Evolutionary conservation across 1,140 invertebrate species (phyloP), one percentile per base, ranked within the genome.

Genomic region (Lasioglossum baleicum): DNA sequence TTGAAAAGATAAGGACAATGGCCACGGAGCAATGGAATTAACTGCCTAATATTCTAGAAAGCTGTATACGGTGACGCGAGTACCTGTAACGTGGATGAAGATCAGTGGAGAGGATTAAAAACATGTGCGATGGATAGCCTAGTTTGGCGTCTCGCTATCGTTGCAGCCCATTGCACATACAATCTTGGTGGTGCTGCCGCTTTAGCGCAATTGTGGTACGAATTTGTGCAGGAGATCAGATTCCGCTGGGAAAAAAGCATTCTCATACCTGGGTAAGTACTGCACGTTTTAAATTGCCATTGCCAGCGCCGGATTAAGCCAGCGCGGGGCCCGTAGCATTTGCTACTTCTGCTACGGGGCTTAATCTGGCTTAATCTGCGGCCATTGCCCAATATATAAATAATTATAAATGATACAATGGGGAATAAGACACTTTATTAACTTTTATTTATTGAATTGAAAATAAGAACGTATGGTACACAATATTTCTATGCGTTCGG

Each of bases 181-280:
- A 96, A 96, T 83, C 94, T 96, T 61, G 97, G 97, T n/a, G 96
- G 97, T 1, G 86, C 96, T 0, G 92, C 94, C 58, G 96, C 97
- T 75, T 94, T 98, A 44, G 97, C 97, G 1, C 97, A 99, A 88
- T 88, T 99, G 0, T 99, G 98, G 98, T 96, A 97, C 87, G 98
- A 99, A 89, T 96, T 99, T 89, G 95, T 96, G 0, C 95, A 98
- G 82, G 98, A 99, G 91, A 95, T 99, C 83, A 94, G 98, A 74
- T 97, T 97, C 88, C 93, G 98, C 44, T 98, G 97, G 97, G 97
- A 99, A 82, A 96, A 96, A 85, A 94, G 93, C 53, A 95, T 96
- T 75, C 86, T 94, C 17, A 95, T 99, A 82, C 96, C 97, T 20
- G 98, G 97, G 97, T 98, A 93, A 96, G 96, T 96, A 72, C 67